Evolutionary conservation across 1,140 invertebrate genomes (phyloP).

Genomic region (Drosophila albomicans): DNA sequence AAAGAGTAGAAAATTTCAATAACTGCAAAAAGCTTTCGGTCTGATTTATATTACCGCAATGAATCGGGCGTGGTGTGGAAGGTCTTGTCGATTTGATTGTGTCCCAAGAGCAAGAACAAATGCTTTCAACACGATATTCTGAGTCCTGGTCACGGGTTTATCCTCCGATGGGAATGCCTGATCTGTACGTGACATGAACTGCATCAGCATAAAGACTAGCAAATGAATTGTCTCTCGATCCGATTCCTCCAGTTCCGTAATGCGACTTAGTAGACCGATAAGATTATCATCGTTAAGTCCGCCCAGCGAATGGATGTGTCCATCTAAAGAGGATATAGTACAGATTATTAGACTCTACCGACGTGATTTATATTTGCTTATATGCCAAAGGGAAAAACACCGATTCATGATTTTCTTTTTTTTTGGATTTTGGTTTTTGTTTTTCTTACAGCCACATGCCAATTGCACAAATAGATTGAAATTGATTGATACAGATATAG

Average conservation of each 20-base stretch:
- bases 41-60: slow-evolving; percentile 88
- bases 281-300: slow-evolving; percentile 90
- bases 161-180: slow-evolving; percentile 94
- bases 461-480: slow-evolving; percentile 79
- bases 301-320: slow-evolving; percentile 90
- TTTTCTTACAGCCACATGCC: slow-evolving; percentile 73
- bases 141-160: slow-evolving; percentile 90
- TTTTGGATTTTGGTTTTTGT: slow-evolving; percentile 33
- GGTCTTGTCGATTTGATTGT: slow-evolving; percentile 94
- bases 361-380: slow-evolving; percentile 1
- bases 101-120: slow-evolving; percentile 96
- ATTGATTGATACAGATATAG: slow-evolving; percentile 36
- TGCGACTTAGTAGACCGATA: slow-evolving; percentile 89
- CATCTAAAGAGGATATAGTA: slow-evolving; percentile 86
- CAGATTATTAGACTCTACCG: neutral
- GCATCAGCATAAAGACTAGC: slow-evolving; percentile 98
- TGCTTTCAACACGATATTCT: slow-evolving; percentile 96
- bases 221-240: slow-evolving; percentile 98
- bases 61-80: slow-evolving; percentile 96
- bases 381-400: neutral
- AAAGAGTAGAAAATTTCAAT: slow-evolving; percentile 48
- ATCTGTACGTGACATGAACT: slow-evolving; percentile 92
- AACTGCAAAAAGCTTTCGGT: neutral
- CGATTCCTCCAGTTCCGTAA: slow-evolving; percentile 96
- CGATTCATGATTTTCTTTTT: slow-evolving; percentile 17